Percentiles rank a stretch among this genome's conserved stretches.
These are phyloP conservation scores for Sebastes jordani DNA, from an alignment of 2,797 vertebrate species.

Conservation along the genomic window DNA sequence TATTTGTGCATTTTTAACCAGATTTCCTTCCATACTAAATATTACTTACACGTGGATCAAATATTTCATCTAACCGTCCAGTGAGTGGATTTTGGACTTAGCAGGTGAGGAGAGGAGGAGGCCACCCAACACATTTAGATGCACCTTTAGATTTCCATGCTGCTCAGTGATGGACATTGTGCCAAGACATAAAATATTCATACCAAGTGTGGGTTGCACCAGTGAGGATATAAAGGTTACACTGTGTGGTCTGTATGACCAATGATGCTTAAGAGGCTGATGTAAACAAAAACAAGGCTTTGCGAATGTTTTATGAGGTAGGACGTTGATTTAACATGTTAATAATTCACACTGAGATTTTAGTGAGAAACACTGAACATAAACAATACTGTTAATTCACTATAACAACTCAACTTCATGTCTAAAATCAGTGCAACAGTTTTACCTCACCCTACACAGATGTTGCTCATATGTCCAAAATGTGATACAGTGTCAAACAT, in stretches of 20 bases:
- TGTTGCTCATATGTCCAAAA: neutral
- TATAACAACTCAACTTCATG: neutral
- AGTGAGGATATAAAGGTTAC: neutral
- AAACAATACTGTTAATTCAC: neutral
- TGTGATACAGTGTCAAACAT: neutral
- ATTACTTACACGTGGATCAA: no score
- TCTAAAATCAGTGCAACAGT: neutral
- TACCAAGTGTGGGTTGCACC: neutral
- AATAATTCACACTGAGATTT: neutral
- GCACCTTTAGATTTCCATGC: slow-evolving; percentile 4
- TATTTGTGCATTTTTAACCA: no score
- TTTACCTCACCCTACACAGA: neutral
- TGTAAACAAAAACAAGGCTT: neutral
- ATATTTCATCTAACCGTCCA: neutral
- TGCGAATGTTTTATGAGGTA: neutral
- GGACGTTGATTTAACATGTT: neutral
- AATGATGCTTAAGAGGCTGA: neutral
- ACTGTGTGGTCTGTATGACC: neutral
- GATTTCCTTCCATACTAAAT: neutral
- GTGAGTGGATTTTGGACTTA: neutral
- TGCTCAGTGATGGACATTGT: slow-evolving; percentile 10
- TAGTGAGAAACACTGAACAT: neutral
- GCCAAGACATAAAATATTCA: neutral
- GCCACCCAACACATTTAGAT: neutral
- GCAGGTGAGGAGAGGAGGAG: neutral